Evolutionary conservation across 2,113 vertebrate genomes (phyloP), one percentile per base, ranked within the genome.

Genomic region (Chaenogobius annularis): DNA sequence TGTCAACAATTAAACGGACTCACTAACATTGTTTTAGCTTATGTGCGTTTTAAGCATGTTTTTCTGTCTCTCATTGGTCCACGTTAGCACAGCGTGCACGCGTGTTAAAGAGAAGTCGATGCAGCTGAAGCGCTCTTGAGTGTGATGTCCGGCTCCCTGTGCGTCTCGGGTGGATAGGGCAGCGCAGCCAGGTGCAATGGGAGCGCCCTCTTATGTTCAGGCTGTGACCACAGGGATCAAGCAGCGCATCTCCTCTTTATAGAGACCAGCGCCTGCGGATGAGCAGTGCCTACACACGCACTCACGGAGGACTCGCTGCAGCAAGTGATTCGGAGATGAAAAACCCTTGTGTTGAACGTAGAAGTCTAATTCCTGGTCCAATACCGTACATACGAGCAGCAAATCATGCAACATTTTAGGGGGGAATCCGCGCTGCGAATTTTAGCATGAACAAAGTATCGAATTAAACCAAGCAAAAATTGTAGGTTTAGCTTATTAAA

Each of bases 201-300:
- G 89, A 94, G 94, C 94, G 94, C 94, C 94, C 94, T 94, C 94
- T 94, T 93, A 94, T 94, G 94, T 94, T 93, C 94, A 94, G 81
- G 92, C 85, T 85, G 61, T 63, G 92, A 89, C 92, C 92, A 91
- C 75, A 82, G 90, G 91, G 92, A 92, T 90, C 89, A 88, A 82
- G 83, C 83, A 87, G 82, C 85, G 83, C 83, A 90, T 82, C 87
- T 87, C 77, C 81, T 85, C 86, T 72, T 72, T 40, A 66, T 77
- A 66, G 78, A 85, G 84, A 66, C 84, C 73, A 64, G 78, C 83
- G 81, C 87, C 85, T 80, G 76, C 75, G 77, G 81, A 85, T 68
- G 79, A 77, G 73, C 72, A 71, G 82, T 12, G 80, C 80, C 37
- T 52, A 12, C 74, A 37, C 43, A 68, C 69, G 65, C 47, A 43